Evolutionary conservation across 1,140 invertebrate species (phyloP).

Genomic region (Olivierus martensii): DNA sequence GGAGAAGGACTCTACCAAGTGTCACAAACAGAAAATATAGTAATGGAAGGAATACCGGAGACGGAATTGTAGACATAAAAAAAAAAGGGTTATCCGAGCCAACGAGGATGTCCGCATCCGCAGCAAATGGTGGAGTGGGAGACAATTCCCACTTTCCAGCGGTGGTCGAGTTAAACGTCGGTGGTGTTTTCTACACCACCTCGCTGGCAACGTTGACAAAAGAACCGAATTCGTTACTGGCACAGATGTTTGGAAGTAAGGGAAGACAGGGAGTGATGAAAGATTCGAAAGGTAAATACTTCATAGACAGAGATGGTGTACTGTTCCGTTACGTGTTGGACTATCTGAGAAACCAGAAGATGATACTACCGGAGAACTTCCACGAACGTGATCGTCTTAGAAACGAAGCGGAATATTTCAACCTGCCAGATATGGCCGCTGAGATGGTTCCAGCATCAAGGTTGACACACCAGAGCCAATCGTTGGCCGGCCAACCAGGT

Average conservation of each 20-base stretch:
- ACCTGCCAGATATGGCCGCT: constrained; percentile 49
- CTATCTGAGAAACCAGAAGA: constrained; percentile 75
- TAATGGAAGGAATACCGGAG: no score
- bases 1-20: no score
- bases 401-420: constrained; percentile 78
- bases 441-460: constrained; percentile 18
- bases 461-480: constrained; percentile 27
- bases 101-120: no score
- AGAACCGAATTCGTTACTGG: constrained; percentile 55
- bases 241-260: constrained; percentile 51
- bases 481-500: constrained; percentile 32
- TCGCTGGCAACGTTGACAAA: constrained; percentile 56
- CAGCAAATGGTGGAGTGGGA: no score
- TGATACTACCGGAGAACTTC: constrained; percentile 90
- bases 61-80: no score
- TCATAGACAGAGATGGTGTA: constrained; percentile 93
- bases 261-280: neutral
- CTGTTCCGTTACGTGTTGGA: constrained; percentile 95
- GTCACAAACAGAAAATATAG: no score
- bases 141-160: constrained; percentile 12
- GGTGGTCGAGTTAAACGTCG: constrained; percentile 77
- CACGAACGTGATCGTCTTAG: constrained; percentile 77
- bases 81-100: no score
- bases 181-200: constrained; percentile 79
- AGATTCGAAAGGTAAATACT: constrained; percentile 30